phyloP scores from a whole-genome alignment of 2,888 invertebrate species.

The Neelides folsomi region DNA sequence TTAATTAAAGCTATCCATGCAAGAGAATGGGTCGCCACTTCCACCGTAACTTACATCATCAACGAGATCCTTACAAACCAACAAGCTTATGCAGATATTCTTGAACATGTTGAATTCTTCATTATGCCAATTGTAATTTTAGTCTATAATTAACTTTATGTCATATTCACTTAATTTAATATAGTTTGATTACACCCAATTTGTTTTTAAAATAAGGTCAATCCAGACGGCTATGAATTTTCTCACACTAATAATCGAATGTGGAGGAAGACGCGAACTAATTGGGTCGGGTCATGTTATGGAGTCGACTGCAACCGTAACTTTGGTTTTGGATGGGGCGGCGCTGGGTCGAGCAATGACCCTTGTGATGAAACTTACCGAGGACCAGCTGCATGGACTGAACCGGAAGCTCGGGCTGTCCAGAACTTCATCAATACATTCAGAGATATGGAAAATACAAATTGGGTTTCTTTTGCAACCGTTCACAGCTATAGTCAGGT shows the following conservation, averaged over 20 bases:
- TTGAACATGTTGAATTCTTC: conserved; percentile 49
- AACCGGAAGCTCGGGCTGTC: conserved; percentile 58
- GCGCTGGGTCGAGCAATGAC: conserved; percentile 49
- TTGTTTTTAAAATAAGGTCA: too few species aligned
- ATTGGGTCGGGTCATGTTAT: too few species aligned
- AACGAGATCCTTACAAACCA: conserved; percentile 35
- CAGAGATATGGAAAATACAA: conserved; percentile 8
- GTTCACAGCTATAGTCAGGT: too few species aligned
- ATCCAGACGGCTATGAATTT: conserved; percentile 54
- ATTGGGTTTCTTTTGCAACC: too few species aligned
- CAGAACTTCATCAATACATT: conserved; percentile 47
- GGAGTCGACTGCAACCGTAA: too few species aligned
- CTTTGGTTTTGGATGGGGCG: too few species aligned
- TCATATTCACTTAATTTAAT: too few species aligned
- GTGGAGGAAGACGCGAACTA: conserved; percentile 60
- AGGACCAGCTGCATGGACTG: conserved; percentile 58
- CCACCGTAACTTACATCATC: conserved; percentile 13
- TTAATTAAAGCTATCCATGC: too few species aligned
- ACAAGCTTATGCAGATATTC: conserved; percentile 18
- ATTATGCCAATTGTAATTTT: conserved; percentile 50
- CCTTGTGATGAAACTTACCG: conserved; percentile 61
- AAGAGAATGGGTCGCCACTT: conserved; percentile 50
- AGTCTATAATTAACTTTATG: too few species aligned
- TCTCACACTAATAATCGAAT: conserved; percentile 40
- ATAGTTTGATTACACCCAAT: too few species aligned